phyloP scores from a whole-genome alignment of 2,797 vertebrate species.

The Darevskia mixta region DNA sequence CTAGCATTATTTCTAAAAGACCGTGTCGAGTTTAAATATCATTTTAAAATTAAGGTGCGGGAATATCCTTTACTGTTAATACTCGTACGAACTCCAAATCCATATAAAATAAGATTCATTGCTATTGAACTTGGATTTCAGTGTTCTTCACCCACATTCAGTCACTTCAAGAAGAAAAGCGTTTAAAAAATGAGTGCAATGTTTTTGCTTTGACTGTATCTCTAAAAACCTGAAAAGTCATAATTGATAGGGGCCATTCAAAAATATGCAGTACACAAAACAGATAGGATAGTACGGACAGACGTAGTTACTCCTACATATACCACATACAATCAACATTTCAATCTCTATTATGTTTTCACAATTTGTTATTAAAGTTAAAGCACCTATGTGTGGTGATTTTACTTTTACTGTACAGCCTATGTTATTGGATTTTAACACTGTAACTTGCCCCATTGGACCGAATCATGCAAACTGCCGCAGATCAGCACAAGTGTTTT shows the following conservation, averaged over 20 bases:
- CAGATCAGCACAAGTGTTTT: slow-evolving; percentile 90
- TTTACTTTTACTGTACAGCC: slow-evolving; percentile 84
- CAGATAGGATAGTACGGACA: slow-evolving; percentile 83
- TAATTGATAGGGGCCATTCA: slow-evolving; percentile 79
- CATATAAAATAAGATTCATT: slow-evolving; percentile 55
- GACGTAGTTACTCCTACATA: slow-evolving; percentile 88
- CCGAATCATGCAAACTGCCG: slow-evolving; percentile 89
- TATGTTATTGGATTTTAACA: slow-evolving; percentile 83
- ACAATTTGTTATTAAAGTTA: slow-evolving; percentile 85
- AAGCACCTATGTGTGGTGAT: slow-evolving; percentile 85
- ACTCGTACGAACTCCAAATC: slow-evolving; percentile 28
- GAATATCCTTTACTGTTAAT: slow-evolving; percentile 45
- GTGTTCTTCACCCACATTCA: slow-evolving; percentile 56
- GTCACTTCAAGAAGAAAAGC: slow-evolving; percentile 66
- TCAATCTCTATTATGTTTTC: slow-evolving; percentile 84
- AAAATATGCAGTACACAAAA: slow-evolving; percentile 86
- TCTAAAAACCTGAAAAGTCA: slow-evolving; percentile 77
- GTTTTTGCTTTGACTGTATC: slow-evolving; percentile 91
- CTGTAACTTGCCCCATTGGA: slow-evolving; percentile 83
- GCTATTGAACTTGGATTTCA: slow-evolving; percentile 51
- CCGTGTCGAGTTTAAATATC: neutral
- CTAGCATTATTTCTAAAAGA: slow-evolving; percentile 51
- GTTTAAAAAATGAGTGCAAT: slow-evolving; percentile 61
- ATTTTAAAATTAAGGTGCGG: slow-evolving; percentile 39
- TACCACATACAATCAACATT: slow-evolving; percentile 87